Conservation (phyloP, 2,113 vertebrate species). For the Anolis sagrei region DNA sequence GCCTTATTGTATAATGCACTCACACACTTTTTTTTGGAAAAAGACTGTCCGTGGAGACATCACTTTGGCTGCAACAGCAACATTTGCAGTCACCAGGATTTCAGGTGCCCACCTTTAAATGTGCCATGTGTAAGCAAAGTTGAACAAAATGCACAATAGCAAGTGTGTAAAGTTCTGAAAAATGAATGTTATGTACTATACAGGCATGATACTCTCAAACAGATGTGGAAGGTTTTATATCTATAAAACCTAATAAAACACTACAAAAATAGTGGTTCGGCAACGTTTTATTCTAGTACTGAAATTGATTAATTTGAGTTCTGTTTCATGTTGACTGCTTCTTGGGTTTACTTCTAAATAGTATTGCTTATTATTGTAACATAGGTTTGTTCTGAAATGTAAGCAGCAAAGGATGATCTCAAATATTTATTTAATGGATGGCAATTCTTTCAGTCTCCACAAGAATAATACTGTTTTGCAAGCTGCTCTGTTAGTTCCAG, state of each 20-base stretch:
- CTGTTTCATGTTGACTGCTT: conserved; percentile 33
- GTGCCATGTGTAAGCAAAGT: conserved; percentile 68
- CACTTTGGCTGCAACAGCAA: conserved; percentile 48
- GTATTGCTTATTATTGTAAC: conserved; percentile 33
- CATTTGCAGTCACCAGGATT: conserved; percentile 62
- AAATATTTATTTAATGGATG: conserved; percentile 2
- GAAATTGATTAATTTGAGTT: conserved; percentile 52
- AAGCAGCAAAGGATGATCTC: conserved; percentile 31
- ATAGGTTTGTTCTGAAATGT: conserved; percentile 55
- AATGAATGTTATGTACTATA: conserved; percentile 66
- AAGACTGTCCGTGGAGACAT: conserved; percentile 57
- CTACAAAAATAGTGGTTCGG: conserved; percentile 61
- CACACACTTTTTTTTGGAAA: conserved; percentile 58
- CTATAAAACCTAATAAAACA: conserved; percentile 71
- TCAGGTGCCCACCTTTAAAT: conserved; percentile 45
- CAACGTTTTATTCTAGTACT: conserved; percentile 67
- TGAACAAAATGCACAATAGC: conserved; percentile 63
- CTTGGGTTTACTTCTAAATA: conserved; percentile 37
- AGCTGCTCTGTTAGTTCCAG: neutral
- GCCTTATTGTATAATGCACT: conserved; percentile 67
- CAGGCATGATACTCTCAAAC: conserved; percentile 69
- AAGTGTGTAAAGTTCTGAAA: conserved; percentile 61
- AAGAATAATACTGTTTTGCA: neutral
- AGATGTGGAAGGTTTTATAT: conserved; percentile 77
- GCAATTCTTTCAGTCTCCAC: neutral